Base-by-base conservation (phyloP, 2,888 invertebrate species). In the Hymenopus coronatus region DNA sequence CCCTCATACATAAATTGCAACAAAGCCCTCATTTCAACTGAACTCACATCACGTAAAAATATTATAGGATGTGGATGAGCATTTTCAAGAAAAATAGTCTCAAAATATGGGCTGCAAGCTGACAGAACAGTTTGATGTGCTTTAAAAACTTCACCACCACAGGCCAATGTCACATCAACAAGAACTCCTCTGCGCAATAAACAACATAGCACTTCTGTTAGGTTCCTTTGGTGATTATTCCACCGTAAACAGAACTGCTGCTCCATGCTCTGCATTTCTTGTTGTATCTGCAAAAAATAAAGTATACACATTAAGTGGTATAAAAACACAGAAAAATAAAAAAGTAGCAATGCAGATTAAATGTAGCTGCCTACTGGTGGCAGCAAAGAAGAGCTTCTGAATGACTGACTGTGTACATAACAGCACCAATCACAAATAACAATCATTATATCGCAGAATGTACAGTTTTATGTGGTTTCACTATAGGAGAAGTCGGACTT, bases 1-100 rank as follows among this genome's bases (percentile, higher is more conserved):
- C 96, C 96, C 94, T 97, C 97, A 95, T 98, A 98, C 98, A 98
- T 98, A 94, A 98, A 98, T 94, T 97, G 97, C 93, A 98, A 95
- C 93, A 98, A 95, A 91, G 97, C 97, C 94, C 97, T 97, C 95
- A 98, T 97, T 94, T 98, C 97, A 93, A 96, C 96, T 93, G 96
- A 96, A 94, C 97, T 96, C 93, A 98, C 97, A 96, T 98, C 98
- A 96, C 97, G 97, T 93, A 98, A 96, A 94, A 97, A 97, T 94
- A 98, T 97, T 93, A 98, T 98, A 90, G 97, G 98, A 94, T 98
- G 98, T 92, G 97, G 97, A 94, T 98, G 97, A 92, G 95, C 95
- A 93, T 97, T 98, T 94, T 97, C 97, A 92, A 97, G 95, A 94
- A 98, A 97, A 94, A 98, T 96, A 93, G 95, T 97, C 95, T 98